Conservation (phyloP, 2,888 invertebrate species). For the Hybos culiciformis region DNA sequence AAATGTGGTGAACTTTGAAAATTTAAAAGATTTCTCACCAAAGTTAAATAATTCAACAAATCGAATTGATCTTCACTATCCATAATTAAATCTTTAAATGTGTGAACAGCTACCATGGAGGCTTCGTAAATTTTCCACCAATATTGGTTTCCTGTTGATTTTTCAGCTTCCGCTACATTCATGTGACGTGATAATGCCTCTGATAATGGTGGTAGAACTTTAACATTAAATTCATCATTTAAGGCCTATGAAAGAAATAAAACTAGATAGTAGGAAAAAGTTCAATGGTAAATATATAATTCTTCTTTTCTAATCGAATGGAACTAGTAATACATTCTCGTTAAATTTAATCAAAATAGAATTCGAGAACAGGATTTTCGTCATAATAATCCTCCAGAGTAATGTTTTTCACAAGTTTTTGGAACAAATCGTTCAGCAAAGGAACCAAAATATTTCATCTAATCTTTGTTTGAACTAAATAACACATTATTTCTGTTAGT, state of each 20-base stretch:
- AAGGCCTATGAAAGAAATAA: slow-evolving; percentile 26
- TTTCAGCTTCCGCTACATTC: slow-evolving; percentile 40
- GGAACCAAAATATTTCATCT: too few species aligned
- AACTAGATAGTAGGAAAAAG: too few species aligned
- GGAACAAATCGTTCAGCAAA: too few species aligned
- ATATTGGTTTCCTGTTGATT: slow-evolving; percentile 34
- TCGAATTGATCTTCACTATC: slow-evolving; percentile 31
- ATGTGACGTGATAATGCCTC: slow-evolving; percentile 46
- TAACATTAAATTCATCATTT: slow-evolving; percentile 41
- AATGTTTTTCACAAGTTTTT: too few species aligned
- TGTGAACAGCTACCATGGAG: slow-evolving; percentile 47
- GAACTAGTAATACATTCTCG: too few species aligned
- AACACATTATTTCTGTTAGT: neutral
- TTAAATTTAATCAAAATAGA: too few species aligned
- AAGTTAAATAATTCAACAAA: slow-evolving; percentile 30
- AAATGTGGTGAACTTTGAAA: slow-evolving; percentile 29
- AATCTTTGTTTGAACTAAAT: too few species aligned
- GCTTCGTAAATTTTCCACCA: slow-evolving; percentile 59
- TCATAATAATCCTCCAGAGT: too few species aligned
- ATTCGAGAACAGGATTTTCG: too few species aligned
- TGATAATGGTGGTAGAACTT: slow-evolving; percentile 41
- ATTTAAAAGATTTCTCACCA: slow-evolving; percentile 29
- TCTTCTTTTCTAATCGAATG: too few species aligned
- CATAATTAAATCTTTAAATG: slow-evolving; percentile 36
- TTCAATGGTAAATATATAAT: neutral